A percentile compares a stretch with the other conserved stretches of the same genome.
Evolutionary conservation across 2,888 invertebrate species (phyloP).

Genomic region (Drosophila tanythrix): DNA sequence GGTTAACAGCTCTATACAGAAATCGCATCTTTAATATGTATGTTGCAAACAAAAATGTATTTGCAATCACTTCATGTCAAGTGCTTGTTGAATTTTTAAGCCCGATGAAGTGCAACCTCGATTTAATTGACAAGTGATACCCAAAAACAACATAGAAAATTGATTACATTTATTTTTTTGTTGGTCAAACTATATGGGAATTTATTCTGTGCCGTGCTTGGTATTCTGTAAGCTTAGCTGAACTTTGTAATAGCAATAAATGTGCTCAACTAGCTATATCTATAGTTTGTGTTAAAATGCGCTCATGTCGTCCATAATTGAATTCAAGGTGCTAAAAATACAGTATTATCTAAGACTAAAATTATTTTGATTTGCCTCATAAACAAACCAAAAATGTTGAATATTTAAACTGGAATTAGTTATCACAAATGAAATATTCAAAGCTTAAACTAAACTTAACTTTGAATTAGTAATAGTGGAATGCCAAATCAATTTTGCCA

Average conservation of each 20-base stretch:
- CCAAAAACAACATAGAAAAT: not conserved
- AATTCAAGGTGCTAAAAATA: conserved; percentile 37
- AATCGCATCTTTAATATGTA: conserved; percentile 24
- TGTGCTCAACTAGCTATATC: not conserved
- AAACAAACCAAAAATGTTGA: not conserved
- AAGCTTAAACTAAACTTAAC: not conserved
- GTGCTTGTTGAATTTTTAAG: not conserved
- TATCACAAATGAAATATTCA: not conserved
- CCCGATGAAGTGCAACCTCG: conserved; percentile 12
- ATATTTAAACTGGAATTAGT: not conserved
- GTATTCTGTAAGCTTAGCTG: not conserved
- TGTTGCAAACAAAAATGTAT: conserved; percentile 22
- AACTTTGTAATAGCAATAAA: not conserved
- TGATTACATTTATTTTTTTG: not conserved
- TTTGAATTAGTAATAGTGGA: not conserved
- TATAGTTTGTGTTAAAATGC: not conserved
- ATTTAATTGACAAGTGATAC: conserved; percentile 11
- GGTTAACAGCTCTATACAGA: conserved; percentile 44
- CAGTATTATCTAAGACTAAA: not conserved
- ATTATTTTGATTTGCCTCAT: not conserved
- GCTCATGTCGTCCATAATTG: conserved; percentile 31
- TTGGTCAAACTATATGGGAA: not conserved
- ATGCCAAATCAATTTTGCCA: not conserved
- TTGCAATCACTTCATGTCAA: conserved; percentile 29
- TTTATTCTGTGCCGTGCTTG: not conserved